These are phyloP conservation scores for Miichthys miiuy DNA, from an alignment of 2,797 vertebrate species.

Conservation along the genomic window DNA sequence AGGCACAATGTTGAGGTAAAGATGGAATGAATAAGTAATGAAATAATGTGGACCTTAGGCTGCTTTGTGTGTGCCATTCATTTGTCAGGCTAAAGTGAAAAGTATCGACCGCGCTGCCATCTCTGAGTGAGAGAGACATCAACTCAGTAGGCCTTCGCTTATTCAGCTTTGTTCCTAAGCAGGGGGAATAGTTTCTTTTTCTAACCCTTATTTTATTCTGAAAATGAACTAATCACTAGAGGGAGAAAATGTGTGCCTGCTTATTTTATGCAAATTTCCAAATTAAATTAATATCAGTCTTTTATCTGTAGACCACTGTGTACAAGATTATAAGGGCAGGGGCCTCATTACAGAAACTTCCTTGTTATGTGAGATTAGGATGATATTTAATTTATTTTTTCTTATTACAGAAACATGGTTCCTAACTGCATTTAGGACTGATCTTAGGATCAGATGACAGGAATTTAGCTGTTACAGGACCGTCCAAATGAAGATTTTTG, in stretches of 20 bases:
- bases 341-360: too few species aligned
- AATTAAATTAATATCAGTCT: neutral
- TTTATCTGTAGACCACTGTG: neutral
- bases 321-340: too few species aligned
- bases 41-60: neutral
- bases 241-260: neutral
- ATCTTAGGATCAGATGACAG: too few species aligned
- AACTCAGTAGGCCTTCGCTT: neutral
- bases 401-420: too few species aligned
- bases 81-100: conserved; percentile 15
- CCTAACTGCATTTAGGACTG: too few species aligned
- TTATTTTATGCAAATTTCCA: neutral
- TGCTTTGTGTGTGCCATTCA: conserved; percentile 19
- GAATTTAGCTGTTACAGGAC: too few species aligned
- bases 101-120: conserved; percentile 10
- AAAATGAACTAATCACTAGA: neutral
- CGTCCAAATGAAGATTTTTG: too few species aligned
- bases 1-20: neutral
- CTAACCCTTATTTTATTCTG: neutral
- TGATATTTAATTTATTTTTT: too few species aligned
- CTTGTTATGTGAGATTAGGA: too few species aligned
- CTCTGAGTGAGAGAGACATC: conserved; percentile 3
- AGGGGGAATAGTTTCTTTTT: neutral
- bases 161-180: neutral
- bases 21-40: neutral